Evolutionary conservation across 92 coral and sea anemone genomes (phyloP).

Genomic region (Actinernus sp.): DNA sequence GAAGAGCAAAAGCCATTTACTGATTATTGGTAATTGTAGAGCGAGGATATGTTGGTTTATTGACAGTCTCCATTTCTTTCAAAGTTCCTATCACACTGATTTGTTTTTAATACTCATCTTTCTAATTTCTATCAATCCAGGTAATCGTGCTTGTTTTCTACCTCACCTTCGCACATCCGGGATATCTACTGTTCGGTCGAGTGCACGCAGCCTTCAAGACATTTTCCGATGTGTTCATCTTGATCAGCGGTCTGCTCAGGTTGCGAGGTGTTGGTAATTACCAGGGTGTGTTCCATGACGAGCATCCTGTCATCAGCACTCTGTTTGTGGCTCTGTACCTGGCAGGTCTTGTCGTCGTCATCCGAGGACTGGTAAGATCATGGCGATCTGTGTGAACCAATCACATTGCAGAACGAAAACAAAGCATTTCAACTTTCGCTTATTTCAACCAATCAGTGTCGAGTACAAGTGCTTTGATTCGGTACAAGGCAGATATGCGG

Average conservation of each 20-base stretch:
- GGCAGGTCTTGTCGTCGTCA: conserved; percentile 35
- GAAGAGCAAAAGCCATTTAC: too few relatives aligned
- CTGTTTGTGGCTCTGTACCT: conserved; percentile 54
- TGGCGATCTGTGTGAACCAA: too few relatives aligned
- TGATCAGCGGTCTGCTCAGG: conserved; percentile 65
- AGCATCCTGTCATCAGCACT: conserved; percentile 25
- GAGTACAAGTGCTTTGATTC: too few relatives aligned
- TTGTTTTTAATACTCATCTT: too few relatives aligned
- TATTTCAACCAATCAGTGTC: too few relatives aligned
- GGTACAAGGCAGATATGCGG: too few relatives aligned
- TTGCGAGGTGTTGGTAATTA: conserved; percentile 49
- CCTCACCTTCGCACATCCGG: conserved; percentile 71
- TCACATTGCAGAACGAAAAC: too few relatives aligned
- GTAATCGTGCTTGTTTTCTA: conserved; percentile 32
- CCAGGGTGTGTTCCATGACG: conserved; percentile 17
- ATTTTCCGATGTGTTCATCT: conserved; percentile 42
- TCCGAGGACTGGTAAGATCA: conserved; percentile 81
- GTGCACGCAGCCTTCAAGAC: conserved; percentile 64
- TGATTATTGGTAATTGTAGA: too few relatives aligned
- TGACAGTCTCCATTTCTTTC: too few relatives aligned
- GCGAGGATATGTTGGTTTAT: too few relatives aligned
- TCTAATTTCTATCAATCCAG: conserved; percentile 38
- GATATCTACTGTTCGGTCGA: conserved; percentile 72
- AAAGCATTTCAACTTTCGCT: too few relatives aligned
- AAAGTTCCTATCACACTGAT: too few relatives aligned